Evolutionary conservation across 2,888 invertebrate species (phyloP).

Genomic region (Macrophya annulata): DNA sequence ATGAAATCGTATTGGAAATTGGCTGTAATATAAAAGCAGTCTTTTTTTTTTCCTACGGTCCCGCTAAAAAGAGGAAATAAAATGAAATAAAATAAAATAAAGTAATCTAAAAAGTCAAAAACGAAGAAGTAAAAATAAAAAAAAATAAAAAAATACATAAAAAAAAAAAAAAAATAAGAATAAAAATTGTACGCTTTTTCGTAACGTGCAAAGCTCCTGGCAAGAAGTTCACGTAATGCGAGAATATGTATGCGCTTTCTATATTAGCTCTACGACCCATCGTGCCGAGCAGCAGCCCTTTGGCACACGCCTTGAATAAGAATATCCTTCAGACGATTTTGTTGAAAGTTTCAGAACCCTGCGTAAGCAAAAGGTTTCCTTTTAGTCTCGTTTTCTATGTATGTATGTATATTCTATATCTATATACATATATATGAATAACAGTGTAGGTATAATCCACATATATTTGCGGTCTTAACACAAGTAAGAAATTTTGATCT

Average conservation of each 20-base stretch:
- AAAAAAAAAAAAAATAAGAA: not conserved
- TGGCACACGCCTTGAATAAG: slow-evolving; percentile 53
- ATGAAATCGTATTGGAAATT: slow-evolving; percentile 33
- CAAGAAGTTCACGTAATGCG: slow-evolving; percentile 47
- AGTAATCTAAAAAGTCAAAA: not conserved
- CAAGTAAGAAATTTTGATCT: not conserved
- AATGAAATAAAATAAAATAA: not conserved
- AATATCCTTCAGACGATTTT: slow-evolving; percentile 52
- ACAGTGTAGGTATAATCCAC: not conserved
- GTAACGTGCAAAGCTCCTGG: slow-evolving; percentile 44
- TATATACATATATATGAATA: not conserved
- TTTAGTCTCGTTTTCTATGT: slow-evolving; percentile 15
- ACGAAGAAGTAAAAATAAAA: not conserved
- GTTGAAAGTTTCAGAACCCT: slow-evolving; percentile 47
- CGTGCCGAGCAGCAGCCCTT: slow-evolving; percentile 50
- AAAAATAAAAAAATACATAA: not conserved
- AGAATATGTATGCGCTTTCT: slow-evolving; percentile 54
- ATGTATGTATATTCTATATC: not conserved
- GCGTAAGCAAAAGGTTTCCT: slow-evolving; percentile 45
- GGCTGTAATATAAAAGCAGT: not conserved
- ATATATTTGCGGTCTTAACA: not conserved
- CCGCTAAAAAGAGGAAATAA: not conserved
- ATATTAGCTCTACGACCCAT: slow-evolving; percentile 55
- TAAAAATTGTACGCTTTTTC: not conserved
- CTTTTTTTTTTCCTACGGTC: not conserved